Conservation (phyloP, 2,797 vertebrate species). For the Catostomus latipinnis region DNA sequence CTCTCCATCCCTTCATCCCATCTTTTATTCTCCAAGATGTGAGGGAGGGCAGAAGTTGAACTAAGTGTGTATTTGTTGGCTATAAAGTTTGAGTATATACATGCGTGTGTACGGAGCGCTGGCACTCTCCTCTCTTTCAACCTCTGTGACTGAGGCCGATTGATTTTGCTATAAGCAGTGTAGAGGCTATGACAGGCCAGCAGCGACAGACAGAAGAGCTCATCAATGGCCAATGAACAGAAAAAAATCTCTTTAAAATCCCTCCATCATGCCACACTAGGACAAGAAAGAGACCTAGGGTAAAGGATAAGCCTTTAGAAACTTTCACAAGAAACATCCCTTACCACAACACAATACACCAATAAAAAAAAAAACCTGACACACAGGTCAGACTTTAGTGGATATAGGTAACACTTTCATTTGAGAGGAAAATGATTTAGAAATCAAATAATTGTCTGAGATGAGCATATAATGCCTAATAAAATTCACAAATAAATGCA, state of each 20-base stretch:
- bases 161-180: conserved; percentile 85
- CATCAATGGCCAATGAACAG: conserved; percentile 80
- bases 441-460: conserved; percentile 27
- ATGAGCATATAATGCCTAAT: conserved; percentile 15
- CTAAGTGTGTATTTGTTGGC: conserved; percentile 60
- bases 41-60: conserved; percentile 80
- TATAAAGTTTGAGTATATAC: conserved; percentile 61
- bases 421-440: conserved; percentile 1
- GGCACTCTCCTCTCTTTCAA: conserved; percentile 46
- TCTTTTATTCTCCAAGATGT: conserved; percentile 77
- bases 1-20: conserved; percentile 58
- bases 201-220: conserved; percentile 82
- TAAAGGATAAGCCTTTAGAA: conserved; percentile 22
- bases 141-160: conserved; percentile 59
- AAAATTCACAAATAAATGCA: conserved; percentile 26
- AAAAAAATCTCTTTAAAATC: conserved; percentile 74
- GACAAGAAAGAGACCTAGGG: background rate
- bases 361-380: background rate
- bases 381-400: background rate
- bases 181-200: conserved; percentile 83
- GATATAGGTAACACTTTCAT: background rate
- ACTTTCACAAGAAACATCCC: conserved; percentile 15
- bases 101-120: conserved; percentile 37
- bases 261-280: conserved; percentile 71
- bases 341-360: background rate